Evolutionary conservation across 2,888 invertebrate genomes (phyloP), one percentile per base, ranked within the genome.

Genomic region (Caenorhabditis wallacei): DNA sequence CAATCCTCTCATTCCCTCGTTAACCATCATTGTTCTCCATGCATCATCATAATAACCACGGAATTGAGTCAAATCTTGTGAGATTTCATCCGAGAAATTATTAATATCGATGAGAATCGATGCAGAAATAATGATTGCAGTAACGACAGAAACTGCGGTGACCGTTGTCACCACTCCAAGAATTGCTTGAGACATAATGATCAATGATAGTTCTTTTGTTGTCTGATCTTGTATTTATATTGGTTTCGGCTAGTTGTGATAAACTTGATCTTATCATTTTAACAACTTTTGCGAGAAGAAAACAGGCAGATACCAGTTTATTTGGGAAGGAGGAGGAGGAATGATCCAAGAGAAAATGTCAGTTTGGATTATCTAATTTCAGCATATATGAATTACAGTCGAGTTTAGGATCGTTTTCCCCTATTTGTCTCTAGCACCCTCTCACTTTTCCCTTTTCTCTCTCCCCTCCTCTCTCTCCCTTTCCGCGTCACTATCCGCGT

Each of bases 51-150:
- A 84, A 59, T 85, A 84, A 11, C 78, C 82, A 56, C 82, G 82
- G 84, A 86, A 86, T 20, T 80, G 76, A 46, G 53, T 56, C 64
- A 87, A 59, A 61, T 87, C 87, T 37, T 63, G 66, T 40, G 74
- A 85, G 56, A 84, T 59, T 18, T 86, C 85, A 20, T 84, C 86
- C 54, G 84, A 84, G 56, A 87, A 84, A 51, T 76, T 81, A 74
- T 85, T 83, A 71, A 87, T 82, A 64, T 87, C 87, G 18, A 80
- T 22, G 61, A 85, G 81, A 4, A 85, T 59, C 8, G 74, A 69
- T 4, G 76, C 75, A 11, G 85, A 79, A 37, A 84, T 59, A 66
- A 63, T 68, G 48, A 85, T 68, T 13, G 85, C 81, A 26, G 69
- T 68, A 37, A 76, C 70, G 11, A 85, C 74, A 0, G 85, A 80